Base-by-base conservation (phyloP, 1,140 invertebrate species). In the Euglossa dilemma region DNA sequence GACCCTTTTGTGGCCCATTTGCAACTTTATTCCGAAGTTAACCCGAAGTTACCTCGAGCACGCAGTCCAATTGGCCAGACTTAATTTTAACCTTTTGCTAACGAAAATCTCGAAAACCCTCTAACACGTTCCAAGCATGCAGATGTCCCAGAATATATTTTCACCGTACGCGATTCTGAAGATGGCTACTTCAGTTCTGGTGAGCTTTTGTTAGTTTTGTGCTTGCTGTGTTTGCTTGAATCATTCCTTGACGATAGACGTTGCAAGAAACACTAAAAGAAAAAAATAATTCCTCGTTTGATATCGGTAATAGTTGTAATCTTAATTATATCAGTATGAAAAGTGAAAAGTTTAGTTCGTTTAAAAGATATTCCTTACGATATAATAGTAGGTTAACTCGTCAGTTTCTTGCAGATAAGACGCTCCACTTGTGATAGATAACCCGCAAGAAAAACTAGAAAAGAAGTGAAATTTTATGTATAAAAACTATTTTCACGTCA, bases 71-170 rank as follows among this genome's bases (percentile, higher is more conserved):
- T 28, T 6, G 18, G n/a, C 9, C 52, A 2, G 20, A 25, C 67
- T 70, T 79, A 79, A 79, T 57, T 79, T 77, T 79, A 79, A 70
- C 43, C n/a, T 57, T 56, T 18, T 45, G 12, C 50, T 7, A 56
- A 70, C n/a, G 43, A 47, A 70, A 28, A 20, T 43, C 36, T 36
- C 36, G 36, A 4, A 36, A 25, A 52, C 18, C 18, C 45, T 69
- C n/a, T 47, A 50, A 11, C n/a, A 50, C 2, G 25, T 25, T 71
- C 20, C 28, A 5, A 18, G 18, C 67, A 25, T 71, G 47, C 20
- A 52, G 11, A 23, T 28, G 25, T 8, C 45, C 45, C 47, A 71
- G 20, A 52, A 71, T 52, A 18, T 28, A 71, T 52, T 71, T 50
- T 71, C 20, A 18, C 9, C 43, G 63, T 43, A 71, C 64, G 16